A percentile compares a stretch with the other conserved stretches of the same genome.
Evolutionary conservation across 2,113 vertebrate species (phyloP).

Genomic region (Hemichromis elongatus): DNA sequence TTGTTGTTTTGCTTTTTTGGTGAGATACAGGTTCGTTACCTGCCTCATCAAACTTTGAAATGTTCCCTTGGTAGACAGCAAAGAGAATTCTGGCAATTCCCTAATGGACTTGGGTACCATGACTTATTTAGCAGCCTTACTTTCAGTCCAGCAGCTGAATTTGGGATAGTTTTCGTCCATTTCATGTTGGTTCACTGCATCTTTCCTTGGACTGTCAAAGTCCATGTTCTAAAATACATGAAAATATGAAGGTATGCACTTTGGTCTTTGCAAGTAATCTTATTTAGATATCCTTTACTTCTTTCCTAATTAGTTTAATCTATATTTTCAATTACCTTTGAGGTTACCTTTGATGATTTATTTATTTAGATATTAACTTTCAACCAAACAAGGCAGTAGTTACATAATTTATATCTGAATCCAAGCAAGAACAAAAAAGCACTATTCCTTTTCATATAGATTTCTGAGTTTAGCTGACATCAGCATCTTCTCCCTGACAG

Average conservation of each 20-base stretch:
- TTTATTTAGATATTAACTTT: not conserved
- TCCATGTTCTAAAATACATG: constrained; percentile 13
- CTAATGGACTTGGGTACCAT: constrained; percentile 45
- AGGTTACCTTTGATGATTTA: no score
- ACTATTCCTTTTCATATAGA: not conserved
- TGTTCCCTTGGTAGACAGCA: constrained; percentile 15
- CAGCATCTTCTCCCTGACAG: not conserved
- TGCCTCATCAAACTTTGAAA: constrained; percentile 58
- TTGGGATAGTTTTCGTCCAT: constrained; percentile 28
- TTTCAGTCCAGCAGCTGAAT: constrained; percentile 23
- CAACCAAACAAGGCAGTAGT: not conserved
- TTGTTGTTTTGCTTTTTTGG: not conserved
- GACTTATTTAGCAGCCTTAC: constrained; percentile 49
- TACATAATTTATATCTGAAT: not conserved
- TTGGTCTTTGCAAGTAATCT: not conserved
- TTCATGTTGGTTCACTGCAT: constrained; percentile 6
- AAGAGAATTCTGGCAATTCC: constrained; percentile 52
- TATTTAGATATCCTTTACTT: not conserved
- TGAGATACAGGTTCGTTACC: not conserved
- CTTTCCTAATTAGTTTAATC: constrained; percentile 1
- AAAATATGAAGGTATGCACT: not conserved
- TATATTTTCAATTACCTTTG: not conserved
- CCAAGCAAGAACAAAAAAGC: not conserved
- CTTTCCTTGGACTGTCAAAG: not conserved
- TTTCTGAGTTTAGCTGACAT: not conserved